These are phyloP conservation scores for Erithacus rubecula DNA, from an alignment of 2,797 vertebrate genomes.

Conservation along the genomic window DNA sequence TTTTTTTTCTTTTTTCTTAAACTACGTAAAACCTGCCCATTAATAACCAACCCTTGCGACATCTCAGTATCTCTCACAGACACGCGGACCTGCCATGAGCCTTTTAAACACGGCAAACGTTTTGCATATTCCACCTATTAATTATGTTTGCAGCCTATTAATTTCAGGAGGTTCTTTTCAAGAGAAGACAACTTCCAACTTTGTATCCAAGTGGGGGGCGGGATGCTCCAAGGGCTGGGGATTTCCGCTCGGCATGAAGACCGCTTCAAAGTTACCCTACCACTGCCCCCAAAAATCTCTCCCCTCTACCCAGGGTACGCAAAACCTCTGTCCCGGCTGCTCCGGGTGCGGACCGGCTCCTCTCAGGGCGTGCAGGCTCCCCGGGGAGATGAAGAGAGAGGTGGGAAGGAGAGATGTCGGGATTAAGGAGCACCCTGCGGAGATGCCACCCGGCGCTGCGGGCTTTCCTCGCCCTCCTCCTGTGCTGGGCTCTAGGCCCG, in stretches of 20 bases:
- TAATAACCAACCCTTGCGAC: constrained; percentile 63
- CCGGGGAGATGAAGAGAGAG: not conserved
- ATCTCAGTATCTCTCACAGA: constrained; percentile 42
- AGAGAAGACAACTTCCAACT: constrained; percentile 52
- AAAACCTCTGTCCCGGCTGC: not conserved
- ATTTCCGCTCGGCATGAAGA: not conserved
- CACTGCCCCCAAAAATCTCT: not conserved
- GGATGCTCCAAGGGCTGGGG: not conserved
- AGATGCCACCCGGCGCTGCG: not conserved
- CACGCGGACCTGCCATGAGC: constrained; percentile 39
- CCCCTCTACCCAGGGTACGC: too few species aligned
- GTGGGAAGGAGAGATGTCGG: not conserved
- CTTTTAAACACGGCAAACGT: constrained; percentile 55
- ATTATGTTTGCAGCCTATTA: constrained; percentile 62
- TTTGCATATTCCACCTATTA: constrained; percentile 66
- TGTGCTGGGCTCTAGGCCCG: not conserved
- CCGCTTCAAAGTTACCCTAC: not conserved
- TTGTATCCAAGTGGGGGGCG: not conserved
- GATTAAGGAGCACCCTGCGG: not conserved
- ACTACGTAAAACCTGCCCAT: constrained; percentile 51
- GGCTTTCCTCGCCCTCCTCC: not conserved
- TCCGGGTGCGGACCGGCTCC: not conserved
- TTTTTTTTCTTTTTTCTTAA: not conserved
- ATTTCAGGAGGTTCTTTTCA: constrained; percentile 51
- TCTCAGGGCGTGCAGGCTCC: not conserved